Evolutionary conservation across 2,888 invertebrate species (phyloP).

Genomic region (Agriopis leucophaearia): DNA sequence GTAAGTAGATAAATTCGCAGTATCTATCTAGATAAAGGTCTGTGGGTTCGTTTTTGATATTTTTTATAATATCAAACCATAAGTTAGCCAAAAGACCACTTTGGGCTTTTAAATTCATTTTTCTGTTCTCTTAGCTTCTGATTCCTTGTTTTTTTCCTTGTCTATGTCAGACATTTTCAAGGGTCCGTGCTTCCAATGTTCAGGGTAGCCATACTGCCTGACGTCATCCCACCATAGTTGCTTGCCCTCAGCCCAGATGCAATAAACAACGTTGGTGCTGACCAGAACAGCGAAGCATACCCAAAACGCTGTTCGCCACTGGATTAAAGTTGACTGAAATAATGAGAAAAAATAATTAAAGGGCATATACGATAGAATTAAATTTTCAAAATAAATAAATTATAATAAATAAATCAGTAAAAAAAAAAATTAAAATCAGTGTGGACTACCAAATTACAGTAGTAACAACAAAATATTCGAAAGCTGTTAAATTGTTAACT

Average conservation of each 20-base stretch:
- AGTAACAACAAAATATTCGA: too few species aligned
- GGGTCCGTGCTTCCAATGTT: constrained; percentile 75
- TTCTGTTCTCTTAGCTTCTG: constrained; percentile 58
- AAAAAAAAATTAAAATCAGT: too few species aligned
- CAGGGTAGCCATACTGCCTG: constrained; percentile 79
- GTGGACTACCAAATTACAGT: too few species aligned
- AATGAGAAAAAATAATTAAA: constrained; percentile 12
- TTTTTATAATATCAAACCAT: constrained; percentile 1
- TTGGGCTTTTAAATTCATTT: constrained; percentile 22
- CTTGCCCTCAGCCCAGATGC: constrained; percentile 89
- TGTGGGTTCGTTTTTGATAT: background rate
- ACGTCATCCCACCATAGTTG: constrained; percentile 91
- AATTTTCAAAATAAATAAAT: too few species aligned
- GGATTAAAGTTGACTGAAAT: constrained; percentile 85
- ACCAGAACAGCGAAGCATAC: constrained; percentile 89
- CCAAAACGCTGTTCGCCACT: constrained; percentile 92
- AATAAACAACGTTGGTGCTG: constrained; percentile 88
- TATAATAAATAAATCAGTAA: too few species aligned
- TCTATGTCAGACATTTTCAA: constrained; percentile 66
- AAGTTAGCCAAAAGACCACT: background rate
- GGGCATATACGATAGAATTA: too few species aligned
- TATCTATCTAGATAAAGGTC: too few species aligned
- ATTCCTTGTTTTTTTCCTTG: constrained; percentile 74
- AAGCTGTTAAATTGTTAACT: too few species aligned
- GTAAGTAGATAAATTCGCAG: too few species aligned